Base-by-base conservation (phyloP, 64 coral and sea anemone species). In the Porites lutea region DNA sequence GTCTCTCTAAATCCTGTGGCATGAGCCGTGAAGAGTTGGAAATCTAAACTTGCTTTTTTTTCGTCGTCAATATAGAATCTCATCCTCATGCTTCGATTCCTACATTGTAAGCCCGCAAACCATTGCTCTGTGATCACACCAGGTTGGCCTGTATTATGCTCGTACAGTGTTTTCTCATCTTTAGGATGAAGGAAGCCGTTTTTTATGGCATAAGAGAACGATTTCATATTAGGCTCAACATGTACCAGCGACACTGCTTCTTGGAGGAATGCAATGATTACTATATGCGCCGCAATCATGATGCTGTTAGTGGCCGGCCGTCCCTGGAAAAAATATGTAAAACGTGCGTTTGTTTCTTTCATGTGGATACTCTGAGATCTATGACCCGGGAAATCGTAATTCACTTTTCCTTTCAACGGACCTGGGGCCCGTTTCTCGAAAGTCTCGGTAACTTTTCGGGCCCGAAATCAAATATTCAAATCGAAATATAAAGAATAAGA, bases 31-130 rank as follows among this genome's bases (percentile, higher is more conserved):
- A 79, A 50, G 11, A 90, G 50, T 2, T 69, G 8, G 48, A 90
- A 79, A 55, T 90, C 88, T 12, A 90, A 68, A 68, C 45, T 79
- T 63, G 88, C 75, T 18, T 77, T 65, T 4, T 13, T 6, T 68
- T 90, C 88, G 47, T 21, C 6, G 23, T 90, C 88, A 11, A 90
- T 80, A 27, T 90, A 90, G 43, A 80, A 53, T 79, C 88, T 62
- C 72, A 90, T 82, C 65, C 75, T 90, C 9, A 63, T 52, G 20
- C 71, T 4, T 37, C 27, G 27, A 37, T 68, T 72, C 7, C 43
- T 90, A 27, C 45, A 90, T 79, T 11, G 27, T 6, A 8, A 0
- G 8, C 87, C 74, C 3, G 87, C 78, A 21, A 78, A 89, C 87
- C 87, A 89, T 46, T 89, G 87, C 70, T 89, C 87, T 4, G 87